Percentiles rank a stretch among this genome's conserved stretches.
phyloP scores from a whole-genome alignment of 1,140 invertebrate species.

The Odontomachus brunneus region DNA sequence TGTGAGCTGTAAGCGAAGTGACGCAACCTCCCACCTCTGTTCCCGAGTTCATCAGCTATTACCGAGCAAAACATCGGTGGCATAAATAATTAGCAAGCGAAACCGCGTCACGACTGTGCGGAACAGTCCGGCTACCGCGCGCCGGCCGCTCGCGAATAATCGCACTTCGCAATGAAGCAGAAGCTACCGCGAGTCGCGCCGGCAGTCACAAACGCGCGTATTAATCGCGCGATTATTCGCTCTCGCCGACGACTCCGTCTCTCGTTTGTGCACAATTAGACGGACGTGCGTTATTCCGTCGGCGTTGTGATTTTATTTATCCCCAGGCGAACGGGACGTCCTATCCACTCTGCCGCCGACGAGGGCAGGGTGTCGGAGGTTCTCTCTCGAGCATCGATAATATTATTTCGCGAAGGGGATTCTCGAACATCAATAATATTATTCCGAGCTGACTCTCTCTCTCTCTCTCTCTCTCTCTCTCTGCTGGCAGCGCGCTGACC shows the following conservation, averaged over 20 bases:
- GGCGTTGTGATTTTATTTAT: conserved; percentile 2
- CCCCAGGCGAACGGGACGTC: conserved; percentile 3
- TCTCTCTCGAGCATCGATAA: conserved; percentile 48
- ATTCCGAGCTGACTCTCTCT: conserved; percentile 39
- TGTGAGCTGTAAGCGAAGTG: too few relatives aligned
- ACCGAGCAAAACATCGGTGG: background rate
- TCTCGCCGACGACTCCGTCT: conserved; percentile 9
- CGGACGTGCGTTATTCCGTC: background rate
- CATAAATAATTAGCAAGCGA: background rate
- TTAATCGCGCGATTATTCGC: conserved; percentile 17
- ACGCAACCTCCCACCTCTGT: background rate
- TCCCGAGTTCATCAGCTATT: background rate
- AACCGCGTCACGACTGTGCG: too few relatives aligned
- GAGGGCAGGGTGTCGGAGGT: conserved; percentile 10
- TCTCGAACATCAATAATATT: conserved; percentile 56
- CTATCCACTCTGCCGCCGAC: too few relatives aligned
- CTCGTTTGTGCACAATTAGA: conserved; percentile 32
- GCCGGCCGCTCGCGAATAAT: background rate
- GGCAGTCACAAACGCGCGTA: background rate
- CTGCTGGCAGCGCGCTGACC: too few relatives aligned
- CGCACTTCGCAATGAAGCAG: background rate
- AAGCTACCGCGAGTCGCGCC: background rate
- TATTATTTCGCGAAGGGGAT: conserved; percentile 51
- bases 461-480: background rate
- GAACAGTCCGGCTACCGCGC: background rate